Conservation (phyloP, 2,113 vertebrate genomes). For the Stigmatopora nigra region DNA sequence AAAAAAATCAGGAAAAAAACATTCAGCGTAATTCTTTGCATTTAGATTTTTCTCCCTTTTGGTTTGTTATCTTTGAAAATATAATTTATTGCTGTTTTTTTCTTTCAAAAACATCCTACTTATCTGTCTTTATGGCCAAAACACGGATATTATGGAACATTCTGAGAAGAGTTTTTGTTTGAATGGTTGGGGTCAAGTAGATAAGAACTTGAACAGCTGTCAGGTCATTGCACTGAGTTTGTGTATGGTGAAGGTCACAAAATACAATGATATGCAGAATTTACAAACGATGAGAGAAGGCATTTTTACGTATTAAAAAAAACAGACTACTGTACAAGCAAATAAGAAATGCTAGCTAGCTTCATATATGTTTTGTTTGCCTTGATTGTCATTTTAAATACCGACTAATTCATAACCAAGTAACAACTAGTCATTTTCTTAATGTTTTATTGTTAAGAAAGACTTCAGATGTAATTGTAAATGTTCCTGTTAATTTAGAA, state of each 20-base stretch:
- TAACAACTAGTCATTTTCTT: too few species aligned
- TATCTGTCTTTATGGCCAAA: conserved; percentile 12
- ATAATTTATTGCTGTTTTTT: neutral
- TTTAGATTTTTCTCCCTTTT: too few species aligned
- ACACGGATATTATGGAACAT: conserved; percentile 14
- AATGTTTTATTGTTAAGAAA: too few species aligned
- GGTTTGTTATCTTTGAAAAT: neutral
- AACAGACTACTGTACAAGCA: neutral
- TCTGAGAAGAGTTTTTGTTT: conserved; percentile 28
- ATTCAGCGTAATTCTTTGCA: neutral
- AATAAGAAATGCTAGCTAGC: neutral
- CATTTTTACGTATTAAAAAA: neutral
- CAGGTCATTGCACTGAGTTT: conserved; percentile 14
- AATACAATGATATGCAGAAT: neutral
- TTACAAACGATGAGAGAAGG: neutral
- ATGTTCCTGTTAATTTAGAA: too few species aligned
- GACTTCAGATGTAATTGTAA: too few species aligned
- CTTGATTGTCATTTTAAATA: too few species aligned
- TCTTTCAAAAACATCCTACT: neutral
- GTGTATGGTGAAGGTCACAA: neutral
- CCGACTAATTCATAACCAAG: too few species aligned
- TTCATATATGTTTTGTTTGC: too few species aligned
- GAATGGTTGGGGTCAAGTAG: conserved; percentile 6
- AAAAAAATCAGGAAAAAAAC: neutral
- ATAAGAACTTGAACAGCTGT: conserved; percentile 32